These are phyloP conservation scores for Cantharis lateralis DNA, from an alignment of 2,888 invertebrate species.

Conservation along the genomic window DNA sequence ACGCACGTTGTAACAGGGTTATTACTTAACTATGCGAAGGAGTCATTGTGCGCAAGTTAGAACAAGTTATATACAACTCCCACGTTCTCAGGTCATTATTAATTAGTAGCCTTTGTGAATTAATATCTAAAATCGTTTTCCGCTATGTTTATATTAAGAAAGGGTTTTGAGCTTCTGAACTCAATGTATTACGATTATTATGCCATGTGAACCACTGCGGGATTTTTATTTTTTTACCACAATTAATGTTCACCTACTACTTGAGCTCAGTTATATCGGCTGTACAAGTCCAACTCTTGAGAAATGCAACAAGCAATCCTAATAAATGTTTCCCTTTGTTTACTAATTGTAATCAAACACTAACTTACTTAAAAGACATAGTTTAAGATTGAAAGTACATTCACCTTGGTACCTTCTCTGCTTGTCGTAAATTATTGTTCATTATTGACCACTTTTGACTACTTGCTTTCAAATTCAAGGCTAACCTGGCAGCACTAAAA, in stretches of 20 bases:
- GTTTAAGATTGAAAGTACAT: neutral
- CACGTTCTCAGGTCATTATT: constrained; percentile 15
- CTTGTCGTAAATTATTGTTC: neutral
- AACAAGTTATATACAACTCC: constrained; percentile 20
- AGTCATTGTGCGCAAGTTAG: constrained; percentile 21
- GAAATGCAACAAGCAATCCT: neutral
- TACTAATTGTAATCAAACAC: neutral
- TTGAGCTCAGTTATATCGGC: neutral
- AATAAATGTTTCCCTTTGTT: neutral
- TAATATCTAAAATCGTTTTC: constrained; percentile 17
- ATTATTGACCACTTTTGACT: neutral
- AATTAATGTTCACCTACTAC: neutral
- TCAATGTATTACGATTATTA: neutral
- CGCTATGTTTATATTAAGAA: constrained; percentile 6
- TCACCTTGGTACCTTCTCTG: neutral
- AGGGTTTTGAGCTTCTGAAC: neutral
- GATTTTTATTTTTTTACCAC: neutral
- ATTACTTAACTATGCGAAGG: constrained; percentile 10
- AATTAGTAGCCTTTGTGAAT: constrained; percentile 22
- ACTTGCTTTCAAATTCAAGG: neutral
- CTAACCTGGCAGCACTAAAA: neutral
- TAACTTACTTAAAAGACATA: neutral
- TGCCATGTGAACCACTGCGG: neutral
- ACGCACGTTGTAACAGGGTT: constrained; percentile 5
- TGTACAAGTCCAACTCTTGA: neutral